phyloP scores from a whole-genome alignment of 2,797 vertebrate genomes.

The Rousettus madagascariensis region DNA sequence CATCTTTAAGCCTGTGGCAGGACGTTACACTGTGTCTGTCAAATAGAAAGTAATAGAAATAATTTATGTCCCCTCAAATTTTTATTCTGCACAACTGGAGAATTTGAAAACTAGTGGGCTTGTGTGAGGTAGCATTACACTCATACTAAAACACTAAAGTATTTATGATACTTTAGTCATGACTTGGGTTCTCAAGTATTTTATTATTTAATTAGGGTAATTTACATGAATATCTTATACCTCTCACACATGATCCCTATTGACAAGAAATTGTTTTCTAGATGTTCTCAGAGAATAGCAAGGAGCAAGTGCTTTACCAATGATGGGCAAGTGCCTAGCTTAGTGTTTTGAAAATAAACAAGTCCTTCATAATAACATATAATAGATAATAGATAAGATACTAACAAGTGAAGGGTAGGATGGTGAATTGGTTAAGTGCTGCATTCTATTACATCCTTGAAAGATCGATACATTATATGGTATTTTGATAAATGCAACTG shows the following conservation, averaged over 20 bases:
- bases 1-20: neutral
- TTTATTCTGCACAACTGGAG: neutral
- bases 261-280: slow-evolving; percentile 30
- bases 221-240: neutral
- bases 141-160: neutral
- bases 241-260: neutral
- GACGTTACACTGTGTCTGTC: neutral
- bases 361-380: neutral
- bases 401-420: neutral
- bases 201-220: slow-evolving; percentile 9
- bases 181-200: neutral
- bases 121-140: neutral
- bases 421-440: neutral
- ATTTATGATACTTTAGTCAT: neutral
- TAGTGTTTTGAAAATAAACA: slow-evolving; percentile 31
- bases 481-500: neutral
- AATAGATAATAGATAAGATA: neutral
- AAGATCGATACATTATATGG: neutral
- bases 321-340: neutral
- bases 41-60: neutral
- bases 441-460: neutral
- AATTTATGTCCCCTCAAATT: neutral
- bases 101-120: neutral
- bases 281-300: slow-evolving; percentile 6
- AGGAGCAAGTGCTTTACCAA: neutral